These are phyloP conservation scores for Cherax destructor DNA, from an alignment of 1,140 invertebrate genomes.

Conservation along the genomic window DNA sequence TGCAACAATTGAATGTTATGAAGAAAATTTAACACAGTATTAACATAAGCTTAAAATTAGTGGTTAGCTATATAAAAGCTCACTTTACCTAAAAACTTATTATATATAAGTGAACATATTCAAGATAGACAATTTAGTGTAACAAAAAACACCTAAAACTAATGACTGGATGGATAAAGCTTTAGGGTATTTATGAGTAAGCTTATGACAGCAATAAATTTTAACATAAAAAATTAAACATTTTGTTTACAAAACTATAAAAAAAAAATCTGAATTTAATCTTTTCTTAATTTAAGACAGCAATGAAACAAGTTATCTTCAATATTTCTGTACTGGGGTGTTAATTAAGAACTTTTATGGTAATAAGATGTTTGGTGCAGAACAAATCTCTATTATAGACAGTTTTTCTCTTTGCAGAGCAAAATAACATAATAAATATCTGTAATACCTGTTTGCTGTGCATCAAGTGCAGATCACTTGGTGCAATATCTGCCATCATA, in stretches of 20 bases:
- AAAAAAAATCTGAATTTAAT: background rate
- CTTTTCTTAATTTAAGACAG: background rate
- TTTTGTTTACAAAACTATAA: background rate
- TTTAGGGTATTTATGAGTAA: background rate
- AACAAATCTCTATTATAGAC: too few species aligned
- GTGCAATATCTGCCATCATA: too few species aligned
- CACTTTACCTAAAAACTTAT: background rate
- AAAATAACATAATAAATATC: too few species aligned
- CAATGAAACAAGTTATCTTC: background rate
- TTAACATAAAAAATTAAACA: background rate
- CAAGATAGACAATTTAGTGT: background rate
- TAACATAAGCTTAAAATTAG: too few species aligned
- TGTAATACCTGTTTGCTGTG: too few species aligned
- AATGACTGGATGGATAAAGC: slow-evolving; percentile 1
- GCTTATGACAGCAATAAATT: background rate
- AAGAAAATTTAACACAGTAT: too few species aligned
- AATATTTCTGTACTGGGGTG: background rate
- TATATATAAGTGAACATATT: background rate
- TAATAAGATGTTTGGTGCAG: too few species aligned
- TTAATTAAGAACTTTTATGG: background rate
- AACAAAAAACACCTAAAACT: background rate
- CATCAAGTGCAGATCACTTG: too few species aligned
- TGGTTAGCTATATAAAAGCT: background rate
- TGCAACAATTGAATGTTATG: too few species aligned
- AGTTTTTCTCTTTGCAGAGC: too few species aligned